Evolutionary conservation across 2,888 invertebrate genomes (phyloP), one percentile per base, ranked within the genome.

Genomic region (Acrobasis repandana): DNA sequence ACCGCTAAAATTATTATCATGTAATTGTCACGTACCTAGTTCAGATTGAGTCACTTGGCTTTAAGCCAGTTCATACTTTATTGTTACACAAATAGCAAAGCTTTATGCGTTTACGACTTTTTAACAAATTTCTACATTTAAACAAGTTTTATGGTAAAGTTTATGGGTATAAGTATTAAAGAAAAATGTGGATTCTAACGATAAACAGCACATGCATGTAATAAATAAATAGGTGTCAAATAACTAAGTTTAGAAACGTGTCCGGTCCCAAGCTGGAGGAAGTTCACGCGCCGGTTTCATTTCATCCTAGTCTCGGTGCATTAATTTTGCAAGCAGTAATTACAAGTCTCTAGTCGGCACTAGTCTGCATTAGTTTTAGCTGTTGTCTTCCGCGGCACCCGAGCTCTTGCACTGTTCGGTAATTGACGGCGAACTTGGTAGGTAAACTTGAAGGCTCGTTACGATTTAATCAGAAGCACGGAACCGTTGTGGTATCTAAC

Each of bases 241-340:
- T 74, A 78, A 75, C 79, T 73, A 79, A 82, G 79, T 86, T 82
- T 66, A 75, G 70, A 80, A 75, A 78, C 77, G 74, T 78, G 76
- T 67, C 65, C 66, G 56, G 63, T 70, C 74, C 74, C 70, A 72
- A 75, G 8, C 28, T 28, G 71, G 76, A 74, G 74, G 73, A 88
- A 88, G 80, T 88, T 86, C 78, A 81, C 81, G 83, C 82, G 80
- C 86, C 75, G 86, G 87, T 87, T 90, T 89, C 88, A 89, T 90
- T 90, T 88, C 86, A 85, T 84, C 80, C 85, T 85, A 88, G 88
- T 90, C 88, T 85, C 83, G 82, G 84, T 88, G 88, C 90, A 90
- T 90, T 91, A 90, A 90, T 90, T 89, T 90, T 90, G 88, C 88
- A 90, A 76, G 84, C 85, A 81, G 90, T 90, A 90, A 91, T 90